These are phyloP conservation scores for Gambusia yucatana DNA, from an alignment of 2,797 vertebrate species.

Conservation along the genomic window DNA sequence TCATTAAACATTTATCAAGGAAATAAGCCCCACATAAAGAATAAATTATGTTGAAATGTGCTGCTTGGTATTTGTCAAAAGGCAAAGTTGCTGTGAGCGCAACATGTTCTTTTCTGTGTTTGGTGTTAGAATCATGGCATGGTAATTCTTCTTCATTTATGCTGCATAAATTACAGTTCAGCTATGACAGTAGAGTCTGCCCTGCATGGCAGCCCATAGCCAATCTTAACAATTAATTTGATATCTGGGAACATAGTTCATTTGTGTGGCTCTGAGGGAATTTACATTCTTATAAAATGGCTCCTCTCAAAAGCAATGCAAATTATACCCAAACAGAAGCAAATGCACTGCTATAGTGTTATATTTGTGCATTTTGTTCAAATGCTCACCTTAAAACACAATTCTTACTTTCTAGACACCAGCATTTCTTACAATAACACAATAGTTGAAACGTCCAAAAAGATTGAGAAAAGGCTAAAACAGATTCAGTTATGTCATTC, in stretches of 20 bases:
- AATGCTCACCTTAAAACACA: slow-evolving; percentile 44
- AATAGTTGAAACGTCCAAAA: slow-evolving; percentile 43
- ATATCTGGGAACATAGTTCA: slow-evolving; percentile 68
- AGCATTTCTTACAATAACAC: slow-evolving; percentile 38
- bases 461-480: slow-evolving; percentile 25
- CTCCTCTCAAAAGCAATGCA: slow-evolving; percentile 37
- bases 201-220: slow-evolving; percentile 62
- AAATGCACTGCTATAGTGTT: slow-evolving; percentile 5
- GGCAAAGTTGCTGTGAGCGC: slow-evolving; percentile 54
- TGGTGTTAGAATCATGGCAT: slow-evolving; percentile 66
- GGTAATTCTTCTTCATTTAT: slow-evolving; percentile 79
- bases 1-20: slow-evolving; percentile 57
- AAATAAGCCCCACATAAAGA: slow-evolving; percentile 29
- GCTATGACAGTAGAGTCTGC: slow-evolving; percentile 66
- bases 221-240: slow-evolving; percentile 71
- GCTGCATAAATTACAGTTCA: slow-evolving; percentile 77
- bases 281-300: slow-evolving; percentile 68
- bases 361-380: slow-evolving; percentile 1
- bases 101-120: slow-evolving; percentile 55
- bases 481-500: slow-evolving; percentile 43
- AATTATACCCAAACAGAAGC: slow-evolving; percentile 5
- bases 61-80: slow-evolving; percentile 50
- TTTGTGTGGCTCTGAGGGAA: slow-evolving; percentile 68
- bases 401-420: slow-evolving; percentile 48
- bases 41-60: slow-evolving; percentile 38